Conservation (phyloP, 2,797 vertebrate species). For the Melanotaenia maccullochi region DNA sequence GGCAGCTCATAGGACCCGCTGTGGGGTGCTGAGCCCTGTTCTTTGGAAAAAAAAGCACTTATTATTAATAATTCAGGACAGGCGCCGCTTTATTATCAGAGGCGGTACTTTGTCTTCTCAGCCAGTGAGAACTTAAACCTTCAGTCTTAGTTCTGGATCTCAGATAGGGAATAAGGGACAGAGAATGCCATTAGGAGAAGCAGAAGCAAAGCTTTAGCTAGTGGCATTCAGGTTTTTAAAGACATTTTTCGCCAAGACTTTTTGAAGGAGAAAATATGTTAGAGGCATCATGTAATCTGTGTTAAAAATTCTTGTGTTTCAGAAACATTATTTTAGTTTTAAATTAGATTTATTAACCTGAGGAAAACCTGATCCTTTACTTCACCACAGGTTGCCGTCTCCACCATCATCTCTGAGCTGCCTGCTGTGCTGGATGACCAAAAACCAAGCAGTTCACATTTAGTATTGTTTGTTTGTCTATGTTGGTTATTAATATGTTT, state of each 20-base stretch:
- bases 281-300: not conserved
- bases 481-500: too few species aligned
- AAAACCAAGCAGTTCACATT: too few species aligned
- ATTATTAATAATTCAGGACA: constrained; percentile 74
- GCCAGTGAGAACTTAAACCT: constrained; percentile 33
- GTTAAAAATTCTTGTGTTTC: not conserved
- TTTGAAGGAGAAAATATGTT: not conserved
- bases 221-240: constrained; percentile 11
- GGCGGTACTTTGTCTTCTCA: constrained; percentile 44
- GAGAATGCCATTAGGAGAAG: constrained; percentile 1
- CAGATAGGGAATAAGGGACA: constrained; percentile 10
- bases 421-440: too few species aligned
- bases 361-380: too few species aligned
- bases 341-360: too few species aligned
- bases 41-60: constrained; percentile 60
- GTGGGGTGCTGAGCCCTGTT: constrained; percentile 52
- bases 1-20: constrained; percentile 39
- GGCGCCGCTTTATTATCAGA: constrained; percentile 61
- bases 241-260: not conserved
- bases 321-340: not conserved
- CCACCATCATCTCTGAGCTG: too few species aligned
- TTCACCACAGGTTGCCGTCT: too few species aligned
- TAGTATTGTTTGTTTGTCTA: too few species aligned
- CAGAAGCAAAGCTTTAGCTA: constrained; percentile 5
- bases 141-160: constrained; percentile 38